Conservation (phyloP, 2,888 invertebrate genomes). For the Pachliopta kotzebuea region DNA sequence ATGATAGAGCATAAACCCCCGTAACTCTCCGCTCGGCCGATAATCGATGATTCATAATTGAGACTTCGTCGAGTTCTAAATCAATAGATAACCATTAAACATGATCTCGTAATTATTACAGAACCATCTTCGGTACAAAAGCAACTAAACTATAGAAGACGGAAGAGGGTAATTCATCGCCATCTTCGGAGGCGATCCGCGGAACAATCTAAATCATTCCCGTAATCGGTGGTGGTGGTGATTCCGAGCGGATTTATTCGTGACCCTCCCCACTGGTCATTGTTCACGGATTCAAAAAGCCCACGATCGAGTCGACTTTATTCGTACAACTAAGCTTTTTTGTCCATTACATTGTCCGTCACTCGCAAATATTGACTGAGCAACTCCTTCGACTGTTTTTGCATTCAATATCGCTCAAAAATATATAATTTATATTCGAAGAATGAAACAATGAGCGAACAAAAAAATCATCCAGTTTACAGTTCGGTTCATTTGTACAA, state of each 20-base stretch:
- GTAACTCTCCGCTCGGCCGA: slow-evolving; percentile 59
- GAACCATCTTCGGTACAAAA: slow-evolving; percentile 61
- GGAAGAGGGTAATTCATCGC: slow-evolving; percentile 71
- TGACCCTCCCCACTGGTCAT: slow-evolving; percentile 59
- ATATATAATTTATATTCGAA: slow-evolving; percentile 16
- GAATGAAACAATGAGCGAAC: slow-evolving; percentile 36
- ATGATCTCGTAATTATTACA: slow-evolving; percentile 74
- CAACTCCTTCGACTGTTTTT: slow-evolving; percentile 48
- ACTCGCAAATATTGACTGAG: slow-evolving; percentile 43
- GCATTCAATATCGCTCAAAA: slow-evolving; percentile 19
- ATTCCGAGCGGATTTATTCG: slow-evolving; percentile 73
- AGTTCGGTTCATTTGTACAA: slow-evolving; percentile 53
- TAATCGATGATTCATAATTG: slow-evolving; percentile 73
- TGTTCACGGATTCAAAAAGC: slow-evolving; percentile 67
- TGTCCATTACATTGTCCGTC: slow-evolving; percentile 57
- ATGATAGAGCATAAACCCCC: slow-evolving; percentile 60
- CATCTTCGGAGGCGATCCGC: slow-evolving; percentile 68
- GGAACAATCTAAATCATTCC: slow-evolving; percentile 70
- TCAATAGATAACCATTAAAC: slow-evolving; percentile 72
- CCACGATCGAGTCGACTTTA: slow-evolving; percentile 48
- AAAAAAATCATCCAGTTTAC: slow-evolving; percentile 39
- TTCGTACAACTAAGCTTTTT: slow-evolving; percentile 51
- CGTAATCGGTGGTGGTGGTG: slow-evolving; percentile 64
- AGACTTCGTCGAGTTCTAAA: slow-evolving; percentile 70
- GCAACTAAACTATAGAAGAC: slow-evolving; percentile 66